Base-by-base conservation (phyloP, 1,140 invertebrate species). In the Glomeris maerens region DNA sequence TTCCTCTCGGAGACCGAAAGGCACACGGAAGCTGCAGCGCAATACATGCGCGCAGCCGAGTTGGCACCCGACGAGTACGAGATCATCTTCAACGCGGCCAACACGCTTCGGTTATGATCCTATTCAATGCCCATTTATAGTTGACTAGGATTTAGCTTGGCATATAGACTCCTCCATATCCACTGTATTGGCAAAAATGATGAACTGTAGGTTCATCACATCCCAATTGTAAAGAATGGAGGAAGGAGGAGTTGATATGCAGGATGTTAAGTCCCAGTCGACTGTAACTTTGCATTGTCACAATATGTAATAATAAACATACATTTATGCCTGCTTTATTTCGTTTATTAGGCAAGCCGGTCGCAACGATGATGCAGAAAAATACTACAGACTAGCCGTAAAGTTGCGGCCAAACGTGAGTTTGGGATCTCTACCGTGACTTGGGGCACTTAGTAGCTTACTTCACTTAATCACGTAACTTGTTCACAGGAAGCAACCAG, bases 21-120 rank as follows among this genome's bases (percentile, higher is more conserved):
- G 27, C 72, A 81, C 57, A 70, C 76, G 23, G 88, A 94, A 62
- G 85, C 89, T n/a, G 83, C 83, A 0, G 74, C 77, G 22, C 76
- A 84, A 54, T 82, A 85, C 59, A 69, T 84, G 17, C 69, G 74
- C 49, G 85, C 87, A 0, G 80, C 84, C 0, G 72, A 81, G 52
- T 65, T 91, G 27, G 75, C 80, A 31, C 79, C 83, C 0, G 68
- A 74, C 13, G 84, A 93, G 60, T 88, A 88, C 63, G 80, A 87
- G 45, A 69, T 88, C 20, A 75, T 85, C 13, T 83, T 92, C 50
- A 81, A 83, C 31, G 84, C 87, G 10, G 91, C 89, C 14, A 85
- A 85, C 26, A 82, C 84, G 0, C 71, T 93, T 54, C 70, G 40
- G 40, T 42, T 7, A 17, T 21, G 5, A 7, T 42, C 5, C n/a